These are phyloP conservation scores for Hyaena hyaena DNA, from an alignment of 2,113 vertebrate species.

Conservation along the genomic window DNA sequence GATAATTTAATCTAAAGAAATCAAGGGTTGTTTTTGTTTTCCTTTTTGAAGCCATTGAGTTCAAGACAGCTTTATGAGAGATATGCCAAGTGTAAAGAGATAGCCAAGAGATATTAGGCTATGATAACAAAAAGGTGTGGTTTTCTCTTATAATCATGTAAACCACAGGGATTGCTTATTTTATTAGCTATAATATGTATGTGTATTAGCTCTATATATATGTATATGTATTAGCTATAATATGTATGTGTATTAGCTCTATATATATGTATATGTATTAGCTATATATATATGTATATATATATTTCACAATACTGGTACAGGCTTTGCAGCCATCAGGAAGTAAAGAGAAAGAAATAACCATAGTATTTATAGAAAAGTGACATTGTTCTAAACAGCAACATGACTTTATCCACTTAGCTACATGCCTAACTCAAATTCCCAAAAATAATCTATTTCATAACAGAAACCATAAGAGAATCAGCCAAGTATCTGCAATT, in stretches of 20 bases:
- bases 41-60: background rate
- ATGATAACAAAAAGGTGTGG: background rate
- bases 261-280: background rate
- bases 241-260: no score
- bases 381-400: no score
- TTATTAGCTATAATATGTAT: background rate
- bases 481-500: background rate
- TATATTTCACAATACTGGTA: background rate
- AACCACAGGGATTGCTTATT: background rate
- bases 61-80: background rate
- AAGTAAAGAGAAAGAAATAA: background rate
- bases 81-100: background rate
- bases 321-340: background rate
- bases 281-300: no score
- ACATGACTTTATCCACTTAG: background rate
- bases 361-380: background rate
- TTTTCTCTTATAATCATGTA: background rate
- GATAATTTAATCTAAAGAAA: constrained; percentile 31
- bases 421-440: background rate
- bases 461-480: background rate
- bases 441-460: background rate
- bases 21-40: background rate
- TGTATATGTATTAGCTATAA: background rate
- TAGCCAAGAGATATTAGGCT: no score
- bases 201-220: no score